A percentile compares a stretch with the other conserved stretches of the same genome.
These are phyloP conservation scores for Pithys albifrons DNA, from an alignment of 2,113 vertebrate genomes.

Conservation along the genomic window DNA sequence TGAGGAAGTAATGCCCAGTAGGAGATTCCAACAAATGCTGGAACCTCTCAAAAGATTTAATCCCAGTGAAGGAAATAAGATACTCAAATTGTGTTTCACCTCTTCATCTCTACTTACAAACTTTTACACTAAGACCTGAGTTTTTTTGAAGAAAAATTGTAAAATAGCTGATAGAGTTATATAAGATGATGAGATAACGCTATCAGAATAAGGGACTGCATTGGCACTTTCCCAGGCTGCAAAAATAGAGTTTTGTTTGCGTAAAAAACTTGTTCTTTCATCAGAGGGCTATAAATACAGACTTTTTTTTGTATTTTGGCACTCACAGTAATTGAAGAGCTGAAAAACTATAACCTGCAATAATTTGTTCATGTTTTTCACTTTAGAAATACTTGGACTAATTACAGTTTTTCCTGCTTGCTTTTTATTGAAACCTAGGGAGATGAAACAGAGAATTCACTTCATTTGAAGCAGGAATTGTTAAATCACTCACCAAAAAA, in stretches of 20 bases:
- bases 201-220: not conserved
- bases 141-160: not conserved
- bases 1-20: not conserved
- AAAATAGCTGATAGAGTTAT: not conserved
- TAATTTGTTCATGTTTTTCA: not conserved
- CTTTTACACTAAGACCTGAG: not conserved
- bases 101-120: not conserved
- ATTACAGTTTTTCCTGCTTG: not conserved
- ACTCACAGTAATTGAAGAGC: not conserved
- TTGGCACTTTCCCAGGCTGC: fast-evolving
- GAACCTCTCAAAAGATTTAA: not conserved
- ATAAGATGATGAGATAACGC: not conserved
- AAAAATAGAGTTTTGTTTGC: not conserved
- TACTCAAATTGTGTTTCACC: not conserved
- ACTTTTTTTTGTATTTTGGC: not conserved
- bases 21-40: not conserved
- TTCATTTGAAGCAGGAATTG: not conserved
- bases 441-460: not conserved
- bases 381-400: not conserved
- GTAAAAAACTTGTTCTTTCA: not conserved
- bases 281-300: not conserved
- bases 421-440: not conserved
- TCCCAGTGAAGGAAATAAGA: not conserved
- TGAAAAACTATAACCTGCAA: not conserved
- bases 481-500: not conserved